Base-by-base conservation (phyloP, 1,140 invertebrate genomes). In the Microplitis demolitor region DNA sequence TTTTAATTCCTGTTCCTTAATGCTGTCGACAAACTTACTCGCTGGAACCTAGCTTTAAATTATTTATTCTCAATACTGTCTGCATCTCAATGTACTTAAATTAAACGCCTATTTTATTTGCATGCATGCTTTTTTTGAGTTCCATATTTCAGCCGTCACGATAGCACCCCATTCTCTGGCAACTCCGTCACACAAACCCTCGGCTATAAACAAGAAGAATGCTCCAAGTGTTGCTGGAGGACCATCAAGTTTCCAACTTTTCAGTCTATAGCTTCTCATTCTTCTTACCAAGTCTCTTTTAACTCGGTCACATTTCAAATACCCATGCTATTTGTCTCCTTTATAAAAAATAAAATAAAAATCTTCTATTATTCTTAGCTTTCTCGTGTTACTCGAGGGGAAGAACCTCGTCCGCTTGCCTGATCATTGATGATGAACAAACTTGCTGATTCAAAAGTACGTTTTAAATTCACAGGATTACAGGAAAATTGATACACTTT, bases 231-330 rank as follows among this genome's bases (percentile, higher is more conserved):
- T 58, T 58, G 16, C 56, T 58, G 14, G 16, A 58, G 56, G 16
- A 58, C 56, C 56, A 58, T 58, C 56, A 58, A 58, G 14, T 58
- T 58, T 31, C 24, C 56, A 31, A 58, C 14, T 58, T 58, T 24
- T 58, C 53, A n/a, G n/a, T 54, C 56, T 24, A 58, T 11, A 58
- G 56, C 56, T 24, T 11, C 39, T 58, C 56, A 31, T 58, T 58
- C 56, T 58, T 58, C 56, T 58, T 58, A 24, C 14, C 56, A 58
- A 58, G 24, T 24, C 56, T 58, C 24, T 24, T 58, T 58, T 58
- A 58, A 58, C 56, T 58, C 24, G 56, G 56, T 58, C 56, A 45
- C 24, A 58, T 58, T 58, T 58, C 56, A 58, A 58, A 58, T 58
- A 31, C 24, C 9, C 56, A 3, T 8, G 16, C 5, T 3, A 31